These are phyloP conservation scores for Picus viridis DNA, from an alignment of 2,797 vertebrate species.

Conservation along the genomic window DNA sequence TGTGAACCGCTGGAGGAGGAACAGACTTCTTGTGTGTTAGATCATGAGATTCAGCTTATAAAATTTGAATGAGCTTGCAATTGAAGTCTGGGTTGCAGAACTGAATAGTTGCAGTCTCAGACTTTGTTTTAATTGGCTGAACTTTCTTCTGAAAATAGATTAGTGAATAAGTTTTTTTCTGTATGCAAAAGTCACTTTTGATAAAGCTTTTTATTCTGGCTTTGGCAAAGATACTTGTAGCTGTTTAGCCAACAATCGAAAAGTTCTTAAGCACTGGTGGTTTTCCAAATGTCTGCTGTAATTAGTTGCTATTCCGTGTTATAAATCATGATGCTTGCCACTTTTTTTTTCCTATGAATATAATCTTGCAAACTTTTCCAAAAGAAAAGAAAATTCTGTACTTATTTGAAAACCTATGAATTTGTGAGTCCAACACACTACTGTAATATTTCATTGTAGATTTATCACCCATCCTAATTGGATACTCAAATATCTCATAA, in stretches of 20 bases:
- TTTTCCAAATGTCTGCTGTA: background rate
- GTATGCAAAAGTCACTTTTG: background rate
- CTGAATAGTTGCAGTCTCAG: background rate
- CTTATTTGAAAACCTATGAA: background rate
- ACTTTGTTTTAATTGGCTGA: background rate
- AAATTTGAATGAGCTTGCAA: background rate
- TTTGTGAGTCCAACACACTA: background rate
- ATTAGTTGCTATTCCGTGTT: conserved; percentile 4
- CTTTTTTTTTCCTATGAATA: background rate
- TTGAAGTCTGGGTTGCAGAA: background rate
- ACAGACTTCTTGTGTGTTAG: background rate
- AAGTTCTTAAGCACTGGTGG: background rate
- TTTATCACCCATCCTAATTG: background rate
- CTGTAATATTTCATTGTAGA: background rate
- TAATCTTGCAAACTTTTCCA: background rate
- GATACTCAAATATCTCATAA: background rate
- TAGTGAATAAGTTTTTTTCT: background rate
- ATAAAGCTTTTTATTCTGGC: conserved; percentile 9
- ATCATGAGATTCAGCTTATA: background rate
- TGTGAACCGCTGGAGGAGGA: background rate
- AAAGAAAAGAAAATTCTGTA: background rate
- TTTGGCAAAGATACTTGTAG: conserved; percentile 28
- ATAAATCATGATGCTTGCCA: background rate
- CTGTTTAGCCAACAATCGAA: conserved; percentile 39
- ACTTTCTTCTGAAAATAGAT: conserved; percentile 6